These are phyloP conservation scores for Myotis brandtii DNA, from an alignment of 2,113 vertebrate genomes.

Conservation along the genomic window DNA sequence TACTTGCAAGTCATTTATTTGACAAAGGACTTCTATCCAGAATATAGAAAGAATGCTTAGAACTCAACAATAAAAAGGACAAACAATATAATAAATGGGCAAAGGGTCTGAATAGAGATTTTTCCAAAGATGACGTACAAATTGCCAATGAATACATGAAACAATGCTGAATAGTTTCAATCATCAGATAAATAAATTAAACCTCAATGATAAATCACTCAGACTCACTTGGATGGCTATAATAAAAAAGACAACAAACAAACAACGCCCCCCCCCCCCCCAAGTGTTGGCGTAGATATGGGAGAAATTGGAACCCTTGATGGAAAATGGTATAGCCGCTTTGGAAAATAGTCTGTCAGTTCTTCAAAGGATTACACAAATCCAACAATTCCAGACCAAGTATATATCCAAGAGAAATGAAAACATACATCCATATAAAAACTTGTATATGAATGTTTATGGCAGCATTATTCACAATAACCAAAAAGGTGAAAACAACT, in stretches of 20 bases:
- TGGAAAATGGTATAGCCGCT: not conserved
- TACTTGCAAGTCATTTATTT: not conserved
- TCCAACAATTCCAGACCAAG: not conserved
- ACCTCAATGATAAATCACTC: not conserved
- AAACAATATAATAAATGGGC: too few relatives aligned
- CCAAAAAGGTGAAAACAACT: too few relatives aligned
- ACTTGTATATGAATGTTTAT: too few relatives aligned
- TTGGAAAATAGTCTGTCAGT: not conserved
- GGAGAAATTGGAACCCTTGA: not conserved
- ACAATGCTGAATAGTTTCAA: not conserved
- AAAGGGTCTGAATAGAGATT: too few relatives aligned
- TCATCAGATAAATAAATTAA: conserved; percentile 8
- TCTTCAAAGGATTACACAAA: not conserved
- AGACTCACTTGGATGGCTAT: not conserved
- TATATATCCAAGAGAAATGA: not conserved
- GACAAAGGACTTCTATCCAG: not conserved
- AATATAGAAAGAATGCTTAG: too few relatives aligned
- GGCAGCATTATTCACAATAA: too few relatives aligned
- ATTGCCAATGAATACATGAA: not conserved
- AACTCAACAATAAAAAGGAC: too few relatives aligned
- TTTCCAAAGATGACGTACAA: not conserved
- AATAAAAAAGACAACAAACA: not conserved
- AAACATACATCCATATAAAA: not conserved
- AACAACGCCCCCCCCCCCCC: not conserved
- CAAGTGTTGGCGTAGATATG: not conserved